phyloP scores from a whole-genome alignment of 1,140 invertebrate species.

The Mylabris phalerata region DNA sequence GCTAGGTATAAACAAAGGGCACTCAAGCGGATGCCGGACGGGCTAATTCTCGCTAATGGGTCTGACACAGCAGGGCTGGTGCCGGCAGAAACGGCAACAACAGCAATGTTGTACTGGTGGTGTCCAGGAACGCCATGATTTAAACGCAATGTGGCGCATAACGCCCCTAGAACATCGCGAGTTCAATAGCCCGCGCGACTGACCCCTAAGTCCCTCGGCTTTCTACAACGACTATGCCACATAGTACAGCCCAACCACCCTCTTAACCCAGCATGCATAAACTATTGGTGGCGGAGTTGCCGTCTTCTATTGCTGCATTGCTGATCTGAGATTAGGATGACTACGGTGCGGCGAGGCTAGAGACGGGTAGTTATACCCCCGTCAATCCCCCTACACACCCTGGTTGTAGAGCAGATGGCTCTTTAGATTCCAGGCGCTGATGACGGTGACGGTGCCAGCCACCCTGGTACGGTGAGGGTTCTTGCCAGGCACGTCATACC shows the following conservation, averaged over 20 bases:
- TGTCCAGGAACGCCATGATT: slow-evolving; percentile 9
- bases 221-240: background rate
- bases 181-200: slow-evolving; percentile 15
- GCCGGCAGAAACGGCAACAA: background rate
- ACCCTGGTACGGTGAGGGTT: slow-evolving; percentile 4
- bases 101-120: background rate
- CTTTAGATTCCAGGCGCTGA: slow-evolving; percentile 14
- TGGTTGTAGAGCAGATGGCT: slow-evolving; percentile 10
- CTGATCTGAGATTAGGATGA: slow-evolving; percentile 14
- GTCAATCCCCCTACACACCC: background rate
- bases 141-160: slow-evolving; percentile 2
- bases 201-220: background rate
- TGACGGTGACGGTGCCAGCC: slow-evolving; percentile 4
- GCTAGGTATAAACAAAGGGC: slow-evolving; percentile 9
- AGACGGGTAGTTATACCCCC: background rate
- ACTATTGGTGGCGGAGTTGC: slow-evolving; percentile 4
- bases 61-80: background rate
- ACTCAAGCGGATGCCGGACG: slow-evolving; percentile 2
- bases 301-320: slow-evolving; percentile 13
- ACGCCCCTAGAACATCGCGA: background rate
- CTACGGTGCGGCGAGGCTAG: slow-evolving; percentile 3
- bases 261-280: slow-evolving; percentile 8
- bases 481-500: slow-evolving; percentile 7
- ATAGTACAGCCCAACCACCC: background rate
- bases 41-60: slow-evolving; percentile 16